Percentiles rank a stretch among this genome's conserved stretches.
Evolutionary conservation across 2,113 vertebrate genomes (phyloP).

Genomic region (Thermophis baileyi): DNA sequence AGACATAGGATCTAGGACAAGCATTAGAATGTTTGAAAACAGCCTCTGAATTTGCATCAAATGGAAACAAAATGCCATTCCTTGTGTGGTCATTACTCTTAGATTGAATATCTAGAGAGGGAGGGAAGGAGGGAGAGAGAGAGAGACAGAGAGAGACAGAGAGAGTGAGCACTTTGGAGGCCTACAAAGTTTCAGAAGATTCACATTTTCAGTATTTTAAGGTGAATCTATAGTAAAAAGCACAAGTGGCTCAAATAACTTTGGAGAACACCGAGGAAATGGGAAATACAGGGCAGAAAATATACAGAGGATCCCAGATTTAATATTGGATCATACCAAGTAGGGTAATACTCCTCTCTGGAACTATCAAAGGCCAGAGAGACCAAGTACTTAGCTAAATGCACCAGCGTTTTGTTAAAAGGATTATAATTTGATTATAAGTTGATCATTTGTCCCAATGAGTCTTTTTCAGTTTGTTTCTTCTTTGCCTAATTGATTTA

Average conservation of each 20-base stretch:
- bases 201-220: background rate
- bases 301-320: background rate
- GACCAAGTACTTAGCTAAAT: background rate
- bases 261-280: background rate
- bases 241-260: no score
- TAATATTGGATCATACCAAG: background rate
- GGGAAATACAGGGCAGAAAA: background rate
- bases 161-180: background rate
- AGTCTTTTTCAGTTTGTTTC: background rate
- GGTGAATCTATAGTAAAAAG: background rate
- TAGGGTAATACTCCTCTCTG: background rate
- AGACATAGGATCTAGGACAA: background rate
- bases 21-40: background rate
- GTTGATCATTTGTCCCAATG: background rate
- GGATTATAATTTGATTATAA: background rate
- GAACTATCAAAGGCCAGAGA: background rate
- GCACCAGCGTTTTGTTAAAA: background rate
- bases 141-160: no score
- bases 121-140: no score
- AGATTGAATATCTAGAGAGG: background rate
- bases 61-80: background rate
- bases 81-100: background rate
- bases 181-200: background rate
- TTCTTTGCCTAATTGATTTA: background rate
- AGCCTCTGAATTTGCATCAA: background rate